These are phyloP conservation scores for Loxodonta africana DNA, from an alignment of 2,113 vertebrate genomes.

Conservation along the genomic window DNA sequence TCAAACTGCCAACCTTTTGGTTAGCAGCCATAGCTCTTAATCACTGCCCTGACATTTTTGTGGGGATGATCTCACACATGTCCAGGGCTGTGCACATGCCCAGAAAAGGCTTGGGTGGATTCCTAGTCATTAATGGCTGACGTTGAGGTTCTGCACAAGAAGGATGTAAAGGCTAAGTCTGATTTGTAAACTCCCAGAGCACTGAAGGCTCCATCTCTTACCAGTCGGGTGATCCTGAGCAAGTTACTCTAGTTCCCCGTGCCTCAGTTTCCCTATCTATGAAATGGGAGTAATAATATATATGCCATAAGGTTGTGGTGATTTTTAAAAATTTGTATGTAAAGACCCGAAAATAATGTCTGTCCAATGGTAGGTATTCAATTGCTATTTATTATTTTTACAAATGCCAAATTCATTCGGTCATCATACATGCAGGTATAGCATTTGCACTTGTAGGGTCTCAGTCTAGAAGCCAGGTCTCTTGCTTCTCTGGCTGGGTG, in stretches of 20 bases:
- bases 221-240: not conserved
- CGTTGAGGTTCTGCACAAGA: not conserved
- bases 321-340: conserved; percentile 38
- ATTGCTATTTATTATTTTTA: not conserved
- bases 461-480: not conserved
- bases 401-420: not conserved
- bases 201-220: not conserved
- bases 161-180: not conserved
- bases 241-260: not conserved
- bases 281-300: not conserved
- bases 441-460: not conserved
- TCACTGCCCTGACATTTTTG: not conserved
- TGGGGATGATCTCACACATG: not conserved
- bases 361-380: not conserved
- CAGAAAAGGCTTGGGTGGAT: not conserved
- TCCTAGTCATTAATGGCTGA: not conserved
- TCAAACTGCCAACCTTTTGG: too few relatives aligned
- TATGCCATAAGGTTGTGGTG: not conserved
- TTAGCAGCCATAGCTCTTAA: too few relatives aligned
- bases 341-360: not conserved
- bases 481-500: not conserved
- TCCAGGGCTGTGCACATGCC: not conserved
- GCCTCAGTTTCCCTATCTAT: not conserved
- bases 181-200: not conserved
- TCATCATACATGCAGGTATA: not conserved